These are phyloP conservation scores for Nothocercus nigrocapillus DNA, from an alignment of 2,113 vertebrate genomes.

Conservation along the genomic window DNA sequence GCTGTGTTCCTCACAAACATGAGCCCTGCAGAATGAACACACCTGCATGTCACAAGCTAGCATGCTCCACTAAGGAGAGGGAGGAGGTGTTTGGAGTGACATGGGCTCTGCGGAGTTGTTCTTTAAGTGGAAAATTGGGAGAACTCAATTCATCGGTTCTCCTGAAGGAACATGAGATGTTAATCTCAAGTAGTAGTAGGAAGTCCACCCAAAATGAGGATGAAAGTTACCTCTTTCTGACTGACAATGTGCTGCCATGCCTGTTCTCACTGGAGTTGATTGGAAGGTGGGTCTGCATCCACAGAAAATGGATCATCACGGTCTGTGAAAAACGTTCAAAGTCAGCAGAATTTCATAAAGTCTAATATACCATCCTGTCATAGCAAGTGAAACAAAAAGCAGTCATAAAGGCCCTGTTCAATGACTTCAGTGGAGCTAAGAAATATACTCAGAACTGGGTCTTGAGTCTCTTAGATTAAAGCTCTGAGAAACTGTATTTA, in stretches of 20 bases:
- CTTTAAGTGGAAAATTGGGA: neutral
- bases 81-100: neutral
- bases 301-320: neutral
- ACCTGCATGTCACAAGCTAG: neutral
- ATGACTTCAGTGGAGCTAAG: neutral
- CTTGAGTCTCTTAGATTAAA: neutral
- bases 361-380: neutral
- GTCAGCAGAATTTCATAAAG: neutral
- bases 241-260: neutral
- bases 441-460: neutral
- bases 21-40: neutral
- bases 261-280: neutral
- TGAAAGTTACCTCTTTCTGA: neutral
- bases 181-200: neutral
- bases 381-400: neutral
- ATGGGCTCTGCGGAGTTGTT: neutral
- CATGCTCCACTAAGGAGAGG: neutral
- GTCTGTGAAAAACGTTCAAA: neutral
- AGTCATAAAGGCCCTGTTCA: neutral
- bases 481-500: neutral
- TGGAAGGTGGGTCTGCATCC: neutral
- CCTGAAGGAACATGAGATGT: neutral
- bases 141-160: neutral
- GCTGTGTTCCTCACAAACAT: neutral
- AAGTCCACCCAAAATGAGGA: neutral